A percentile compares a stretch with the other conserved stretches of the same genome.
phyloP scores from a whole-genome alignment of 2,797 vertebrate species.

The Apodemus agrarius region DNA sequence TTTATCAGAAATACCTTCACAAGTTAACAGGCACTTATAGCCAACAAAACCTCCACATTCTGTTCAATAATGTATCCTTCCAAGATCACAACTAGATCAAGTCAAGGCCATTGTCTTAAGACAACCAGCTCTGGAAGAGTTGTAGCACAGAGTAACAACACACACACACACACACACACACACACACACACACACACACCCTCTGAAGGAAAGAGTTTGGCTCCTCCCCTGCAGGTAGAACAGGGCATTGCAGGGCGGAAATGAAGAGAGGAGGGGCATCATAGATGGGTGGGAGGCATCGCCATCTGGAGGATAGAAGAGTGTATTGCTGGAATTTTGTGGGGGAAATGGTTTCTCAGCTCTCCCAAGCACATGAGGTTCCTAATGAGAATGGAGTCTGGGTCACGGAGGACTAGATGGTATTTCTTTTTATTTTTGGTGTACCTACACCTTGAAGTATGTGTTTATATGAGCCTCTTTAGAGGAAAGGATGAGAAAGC shows the following conservation, averaged over 20 bases:
- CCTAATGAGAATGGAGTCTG: neutral
- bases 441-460: neutral
- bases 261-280: no score
- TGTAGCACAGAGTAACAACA: neutral
- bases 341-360: neutral
- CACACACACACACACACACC: neutral
- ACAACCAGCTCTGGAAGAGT: neutral
- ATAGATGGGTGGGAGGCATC: neutral
- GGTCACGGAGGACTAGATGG: neutral
- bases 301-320: neutral
- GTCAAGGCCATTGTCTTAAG: neutral
- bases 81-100: neutral
- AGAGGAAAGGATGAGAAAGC: constrained; percentile 7
- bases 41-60: neutral
- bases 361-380: neutral
- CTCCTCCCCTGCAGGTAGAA: neutral
- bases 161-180: neutral
- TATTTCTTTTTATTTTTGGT: neutral
- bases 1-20: neutral
- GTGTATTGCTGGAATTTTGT: neutral
- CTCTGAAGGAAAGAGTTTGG: neutral
- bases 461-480: neutral
- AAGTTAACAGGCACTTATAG: neutral
- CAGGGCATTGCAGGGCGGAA: neutral
- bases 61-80: neutral